Conservation (phyloP, 2,888 invertebrate species). For the Hemistola chrysoprasaria region DNA sequence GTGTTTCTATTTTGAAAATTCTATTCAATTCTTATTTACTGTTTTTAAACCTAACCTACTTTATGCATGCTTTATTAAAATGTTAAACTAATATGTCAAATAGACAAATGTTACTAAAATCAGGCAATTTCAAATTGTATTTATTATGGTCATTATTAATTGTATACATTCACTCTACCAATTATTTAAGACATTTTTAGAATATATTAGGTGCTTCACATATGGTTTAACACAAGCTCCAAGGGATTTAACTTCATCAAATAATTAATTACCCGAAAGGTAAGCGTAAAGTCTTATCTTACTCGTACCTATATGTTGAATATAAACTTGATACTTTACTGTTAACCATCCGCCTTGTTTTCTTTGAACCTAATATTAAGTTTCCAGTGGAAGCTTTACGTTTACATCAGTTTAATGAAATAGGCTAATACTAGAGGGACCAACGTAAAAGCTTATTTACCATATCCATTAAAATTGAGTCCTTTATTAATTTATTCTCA, state of each 20-base stretch:
- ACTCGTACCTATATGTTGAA: neutral
- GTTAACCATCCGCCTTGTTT: constrained; percentile 1
- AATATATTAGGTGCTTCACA: constrained; percentile 5
- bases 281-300: constrained; percentile 16
- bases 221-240: constrained; percentile 18
- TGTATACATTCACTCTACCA: too few species aligned
- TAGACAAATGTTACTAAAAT: too few species aligned
- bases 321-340: constrained; percentile 9
- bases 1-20: too few species aligned
- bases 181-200: too few species aligned
- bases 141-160: too few species aligned
- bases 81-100: too few species aligned
- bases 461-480: constrained; percentile 37
- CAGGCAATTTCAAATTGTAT: too few species aligned
- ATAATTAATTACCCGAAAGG: constrained; percentile 22
- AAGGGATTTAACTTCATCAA: constrained; percentile 21
- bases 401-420: neutral
- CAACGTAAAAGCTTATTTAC: constrained; percentile 36
- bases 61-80: neutral
- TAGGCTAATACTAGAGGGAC: constrained; percentile 26
- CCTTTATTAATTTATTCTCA: too few species aligned
- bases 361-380: constrained; percentile 8
- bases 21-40: too few species aligned
- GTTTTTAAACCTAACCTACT: too few species aligned
- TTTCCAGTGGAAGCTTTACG: constrained; percentile 4